Evolutionary conservation across 1,140 invertebrate genomes (phyloP).

Genomic region (Carposina sasakii): DNA sequence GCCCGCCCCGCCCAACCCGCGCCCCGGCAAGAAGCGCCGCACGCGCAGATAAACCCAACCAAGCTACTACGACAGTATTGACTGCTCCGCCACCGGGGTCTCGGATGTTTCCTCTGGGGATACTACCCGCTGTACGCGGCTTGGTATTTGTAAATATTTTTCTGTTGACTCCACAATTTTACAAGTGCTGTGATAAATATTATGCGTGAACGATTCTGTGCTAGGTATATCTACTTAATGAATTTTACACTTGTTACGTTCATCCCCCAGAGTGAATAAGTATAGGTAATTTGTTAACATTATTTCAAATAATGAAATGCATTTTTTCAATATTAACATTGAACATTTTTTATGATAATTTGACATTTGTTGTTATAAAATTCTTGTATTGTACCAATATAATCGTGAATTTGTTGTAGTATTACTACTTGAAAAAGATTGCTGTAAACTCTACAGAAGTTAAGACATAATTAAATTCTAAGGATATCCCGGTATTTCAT

Average conservation of each 20-base stretch:
- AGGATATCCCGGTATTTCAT: too few species aligned
- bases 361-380: constrained; percentile 27
- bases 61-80: constrained; percentile 27
- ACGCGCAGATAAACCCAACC: constrained; percentile 43
- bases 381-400: constrained; percentile 38
- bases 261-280: constrained; percentile 34
- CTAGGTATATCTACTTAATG: constrained; percentile 31
- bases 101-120: constrained; percentile 36
- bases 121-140: constrained; percentile 9
- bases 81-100: constrained; percentile 34
- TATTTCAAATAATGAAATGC: constrained; percentile 37
- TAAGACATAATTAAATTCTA: too few species aligned
- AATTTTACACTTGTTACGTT: constrained; percentile 21
- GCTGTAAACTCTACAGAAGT: too few species aligned
- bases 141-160: constrained; percentile 6
- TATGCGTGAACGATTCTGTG: constrained; percentile 35
- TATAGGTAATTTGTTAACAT: constrained; percentile 18
- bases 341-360: constrained; percentile 29
- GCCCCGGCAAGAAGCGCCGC: constrained; percentile 25
- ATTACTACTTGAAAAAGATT: too few species aligned
- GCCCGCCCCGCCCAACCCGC: not conserved
- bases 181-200: constrained; percentile 59
- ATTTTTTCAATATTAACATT: constrained; percentile 34
- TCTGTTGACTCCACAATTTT: constrained; percentile 48
- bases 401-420: constrained; percentile 41